phyloP scores from a whole-genome alignment of 2,888 invertebrate genomes.

The Lysandra bellargus region DNA sequence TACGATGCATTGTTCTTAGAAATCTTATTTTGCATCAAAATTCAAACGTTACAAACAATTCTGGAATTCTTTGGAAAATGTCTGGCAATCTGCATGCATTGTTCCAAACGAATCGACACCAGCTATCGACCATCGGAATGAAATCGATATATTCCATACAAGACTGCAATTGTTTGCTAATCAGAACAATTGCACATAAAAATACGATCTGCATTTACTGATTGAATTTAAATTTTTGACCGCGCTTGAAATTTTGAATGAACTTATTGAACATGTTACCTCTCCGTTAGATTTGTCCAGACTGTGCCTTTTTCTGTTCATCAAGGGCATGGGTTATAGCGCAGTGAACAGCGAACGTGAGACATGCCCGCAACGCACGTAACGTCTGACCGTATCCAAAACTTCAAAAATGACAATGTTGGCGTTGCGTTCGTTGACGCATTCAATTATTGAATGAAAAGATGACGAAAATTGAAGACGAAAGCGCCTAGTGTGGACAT shows the following conservation, averaged over 20 bases:
- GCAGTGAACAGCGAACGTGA: too few relatives aligned
- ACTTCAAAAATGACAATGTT: too few relatives aligned
- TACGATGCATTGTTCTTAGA: background rate
- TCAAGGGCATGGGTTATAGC: too few relatives aligned
- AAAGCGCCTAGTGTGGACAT: too few relatives aligned
- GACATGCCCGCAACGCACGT: too few relatives aligned
- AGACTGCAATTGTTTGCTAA: background rate
- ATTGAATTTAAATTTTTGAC: background rate
- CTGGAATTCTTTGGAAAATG: background rate
- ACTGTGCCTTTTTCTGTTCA: too few relatives aligned
- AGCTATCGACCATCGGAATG: background rate
- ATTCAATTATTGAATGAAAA: too few relatives aligned
- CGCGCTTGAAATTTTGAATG: background rate
- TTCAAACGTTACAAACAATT: background rate
- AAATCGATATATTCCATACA: background rate
- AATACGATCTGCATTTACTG: background rate
- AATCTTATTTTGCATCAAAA: background rate
- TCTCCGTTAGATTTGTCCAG: too few relatives aligned
- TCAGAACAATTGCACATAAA: conserved; percentile 7
- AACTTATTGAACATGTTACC: background rate
- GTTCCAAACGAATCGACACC: background rate
- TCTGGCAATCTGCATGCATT: background rate
- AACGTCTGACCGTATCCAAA: too few relatives aligned
- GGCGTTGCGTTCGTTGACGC: too few relatives aligned
- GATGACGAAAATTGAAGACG: too few relatives aligned